Evolutionary conservation across 2,888 invertebrate genomes (phyloP), one percentile per base, ranked within the genome.

Genomic region (Tridacna gigas): DNA sequence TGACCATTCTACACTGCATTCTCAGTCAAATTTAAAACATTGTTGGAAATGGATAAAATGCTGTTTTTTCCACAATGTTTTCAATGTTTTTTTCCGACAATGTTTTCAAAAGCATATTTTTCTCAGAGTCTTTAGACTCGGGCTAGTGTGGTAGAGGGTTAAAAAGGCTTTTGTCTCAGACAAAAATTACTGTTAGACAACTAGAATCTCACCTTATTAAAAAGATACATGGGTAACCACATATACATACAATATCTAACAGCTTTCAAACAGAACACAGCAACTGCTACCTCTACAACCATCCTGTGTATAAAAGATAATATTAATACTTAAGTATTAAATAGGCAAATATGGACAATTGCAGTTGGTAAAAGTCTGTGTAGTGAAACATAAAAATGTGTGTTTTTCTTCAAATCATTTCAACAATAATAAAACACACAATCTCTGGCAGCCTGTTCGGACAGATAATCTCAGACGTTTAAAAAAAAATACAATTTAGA

Each of bases 231-330:
- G 4, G 95, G 95, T 45, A 95, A 91, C 95, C 95, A 95, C 93
- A 95, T 95, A 90, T 95, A 95, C 93, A 95, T 94, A 86, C 94
- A 94, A 89, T 95, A 95, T 22, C 95, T 94, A 15, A 95, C 95
- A 37, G 95, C 91, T 90, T 95, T 95, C 22, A 95, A 88, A 90
- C 95, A 95, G 76, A 95, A 94, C 84, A 95, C 94, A 26, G 95
- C 94, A 60, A 95, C 77, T 9, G 95, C 93, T 20, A 95, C 93
- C 85, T 95, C 95, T 13, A 94, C 91, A 18, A 95, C 93, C 86
- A 94, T 94, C 51, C 94, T 94, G 84, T 7, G 80, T 77, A 45
- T 11, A 56, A 18, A 63, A 1, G 5, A 56, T 15, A 56, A 37
- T 37, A 37, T n/a, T n/a, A n/a, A n/a, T n/a, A n/a, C n/a, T n/a